Evolutionary conservation across 92 coral and sea anemone species (phyloP), one percentile per base, ranked within the genome.

Genomic region (Isaurus tuberculatus): DNA sequence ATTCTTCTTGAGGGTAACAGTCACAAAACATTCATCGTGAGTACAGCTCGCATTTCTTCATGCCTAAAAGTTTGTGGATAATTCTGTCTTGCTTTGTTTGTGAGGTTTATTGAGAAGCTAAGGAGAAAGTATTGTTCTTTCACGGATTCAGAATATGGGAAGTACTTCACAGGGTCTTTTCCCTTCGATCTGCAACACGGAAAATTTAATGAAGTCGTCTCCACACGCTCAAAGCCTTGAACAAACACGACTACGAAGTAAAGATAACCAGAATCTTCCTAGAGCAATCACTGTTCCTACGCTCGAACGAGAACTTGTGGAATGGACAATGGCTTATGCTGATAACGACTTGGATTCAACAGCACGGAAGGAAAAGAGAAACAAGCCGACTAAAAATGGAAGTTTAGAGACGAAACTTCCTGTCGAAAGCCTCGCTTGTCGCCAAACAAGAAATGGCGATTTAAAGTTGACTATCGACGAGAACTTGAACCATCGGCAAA

Each of bases 241-340:
- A 19, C 70, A 77, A 31, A 17, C 82, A 14, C 20, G 53, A 22
- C 23, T 5, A 3, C 69, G 69, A 9, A 58, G 82, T 48, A 55
- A 4, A 30, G 69, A 58, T 27, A 6, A 13, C 5, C 68, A 75
- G 15, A 11, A 32, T 25, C n/a, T 22, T 13, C 53, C 58, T 14
- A 26, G 82, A 7, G 34, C 78, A 4, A 23, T 28, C 13, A 58
- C 32, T 55, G 82, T 77, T 22, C 70, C 82, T 19, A 15, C 5
- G 69, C 32, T 77, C 20, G 82, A 77, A 30, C 68, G 48, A 13
- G 69, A 77, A 42, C 82, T 55, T 11, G 70, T 77, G 1, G 82
- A 77, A 31, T 77, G 82, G 82, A 58, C 82, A 27, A 34, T 77
- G 1, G 82, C 58, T 40, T 77, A 77, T 27, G 28, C 49, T 55